Evolutionary conservation across 2,797 vertebrate species (phyloP).

Genomic region (Lepus oiostolus): DNA sequence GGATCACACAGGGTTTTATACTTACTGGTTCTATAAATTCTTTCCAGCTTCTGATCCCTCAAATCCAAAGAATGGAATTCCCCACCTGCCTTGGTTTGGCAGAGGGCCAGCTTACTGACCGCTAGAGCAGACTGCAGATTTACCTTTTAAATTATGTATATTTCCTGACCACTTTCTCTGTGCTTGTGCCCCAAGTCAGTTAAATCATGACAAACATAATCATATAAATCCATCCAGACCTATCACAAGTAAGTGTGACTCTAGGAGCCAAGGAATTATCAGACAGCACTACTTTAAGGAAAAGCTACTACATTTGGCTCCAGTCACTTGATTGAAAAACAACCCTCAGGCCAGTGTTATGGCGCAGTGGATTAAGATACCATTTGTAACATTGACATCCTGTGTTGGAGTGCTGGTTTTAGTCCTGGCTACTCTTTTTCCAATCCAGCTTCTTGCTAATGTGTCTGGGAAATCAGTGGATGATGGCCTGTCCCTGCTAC

Average conservation of each 20-base stretch:
- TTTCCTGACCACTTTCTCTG: conserved; percentile 54
- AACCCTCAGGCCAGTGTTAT: neutral
- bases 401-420: too few relatives aligned
- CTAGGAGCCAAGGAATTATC: neutral
- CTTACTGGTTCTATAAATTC: neutral
- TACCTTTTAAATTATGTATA: conserved; percentile 58
- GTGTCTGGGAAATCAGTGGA: too few relatives aligned
- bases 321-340: neutral
- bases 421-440: too few relatives aligned
- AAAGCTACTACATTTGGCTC: neutral
- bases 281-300: neutral
- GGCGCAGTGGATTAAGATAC: too few relatives aligned
- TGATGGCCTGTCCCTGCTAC: too few relatives aligned
- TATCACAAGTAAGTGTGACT: neutral
- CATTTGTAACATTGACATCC: too few relatives aligned
- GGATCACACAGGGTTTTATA: conserved; percentile 5
- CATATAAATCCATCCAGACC: conserved; percentile 13
- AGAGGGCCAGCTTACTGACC: conserved; percentile 10
- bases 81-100: conserved; percentile 46
- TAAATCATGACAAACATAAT: neutral
- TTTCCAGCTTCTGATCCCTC: neutral
- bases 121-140: conserved; percentile 13
- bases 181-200: conserved; percentile 11
- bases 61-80: neutral
- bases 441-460: too few relatives aligned